A percentile compares a stretch with the other conserved stretches of the same genome.
phyloP scores from a whole-genome alignment of 2,888 invertebrate species.

The Scaptomyza reducta region DNA sequence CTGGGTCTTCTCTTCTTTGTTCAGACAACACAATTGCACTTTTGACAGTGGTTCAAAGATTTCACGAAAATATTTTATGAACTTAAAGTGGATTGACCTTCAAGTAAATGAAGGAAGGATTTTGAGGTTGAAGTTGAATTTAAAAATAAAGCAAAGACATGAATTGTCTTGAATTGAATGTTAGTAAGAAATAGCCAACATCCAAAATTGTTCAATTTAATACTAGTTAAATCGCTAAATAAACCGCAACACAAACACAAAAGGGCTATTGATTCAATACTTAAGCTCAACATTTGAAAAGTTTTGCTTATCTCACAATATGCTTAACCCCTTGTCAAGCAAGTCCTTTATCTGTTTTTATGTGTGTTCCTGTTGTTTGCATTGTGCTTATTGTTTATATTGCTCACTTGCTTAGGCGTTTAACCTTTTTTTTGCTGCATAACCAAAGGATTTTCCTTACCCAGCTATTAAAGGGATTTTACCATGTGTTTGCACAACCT shows the following conservation, averaged over 20 bases:
- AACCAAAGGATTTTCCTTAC: constrained; percentile 39
- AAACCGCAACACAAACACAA: not conserved
- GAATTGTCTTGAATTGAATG: not conserved
- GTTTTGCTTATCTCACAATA: constrained; percentile 29
- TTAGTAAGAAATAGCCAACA: not conserved
- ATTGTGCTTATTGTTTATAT: constrained; percentile 65
- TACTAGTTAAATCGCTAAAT: not conserved
- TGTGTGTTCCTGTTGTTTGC: constrained; percentile 45
- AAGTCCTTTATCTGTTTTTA: constrained; percentile 58
- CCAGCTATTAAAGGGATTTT: constrained; percentile 45
- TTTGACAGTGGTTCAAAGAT: constrained; percentile 23
- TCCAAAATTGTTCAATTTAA: too few relatives aligned
- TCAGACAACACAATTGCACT: constrained; percentile 52
- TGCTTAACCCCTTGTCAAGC: constrained; percentile 17
- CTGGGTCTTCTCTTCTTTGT: constrained; percentile 23
- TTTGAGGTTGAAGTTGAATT: not conserved
- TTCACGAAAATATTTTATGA: not conserved
- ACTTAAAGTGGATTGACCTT: constrained; percentile 9
- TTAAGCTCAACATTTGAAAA: constrained; percentile 6
- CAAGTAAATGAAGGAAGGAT: not conserved
- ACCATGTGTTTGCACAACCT: constrained; percentile 74
- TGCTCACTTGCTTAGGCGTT: constrained; percentile 72
- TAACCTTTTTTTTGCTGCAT: constrained; percentile 64
- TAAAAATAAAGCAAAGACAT: not conserved
- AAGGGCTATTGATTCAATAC: constrained; percentile 1